Evolutionary conservation across 2,113 vertebrate genomes (phyloP).

Genomic region (Gymnogyps californianus): DNA sequence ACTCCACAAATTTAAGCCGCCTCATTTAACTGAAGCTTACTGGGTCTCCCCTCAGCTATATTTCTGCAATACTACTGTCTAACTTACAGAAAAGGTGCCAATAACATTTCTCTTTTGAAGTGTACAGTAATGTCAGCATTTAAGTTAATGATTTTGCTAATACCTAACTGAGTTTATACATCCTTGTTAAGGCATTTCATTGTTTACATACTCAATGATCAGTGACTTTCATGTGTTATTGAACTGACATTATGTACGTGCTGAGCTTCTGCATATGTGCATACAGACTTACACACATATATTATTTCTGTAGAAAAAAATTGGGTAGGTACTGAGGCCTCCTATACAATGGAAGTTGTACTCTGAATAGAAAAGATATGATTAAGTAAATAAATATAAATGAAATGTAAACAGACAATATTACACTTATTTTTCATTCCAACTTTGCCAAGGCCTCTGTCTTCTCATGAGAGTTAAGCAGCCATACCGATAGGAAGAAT

Average conservation of each 20-base stretch:
- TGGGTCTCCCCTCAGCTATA: not conserved
- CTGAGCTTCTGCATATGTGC: not conserved
- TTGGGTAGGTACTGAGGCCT: not conserved
- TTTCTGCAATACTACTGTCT: not conserved
- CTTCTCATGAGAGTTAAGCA: not conserved
- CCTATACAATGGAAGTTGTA: not conserved
- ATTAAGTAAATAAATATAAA: not conserved
- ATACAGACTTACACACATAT: not conserved
- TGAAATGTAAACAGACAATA: not conserved
- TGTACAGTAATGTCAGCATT: not conserved
- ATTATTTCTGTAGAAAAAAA: not conserved
- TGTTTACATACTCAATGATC: not conserved
- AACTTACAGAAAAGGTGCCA: not conserved
- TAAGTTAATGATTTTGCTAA: not conserved
- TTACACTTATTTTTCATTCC: not conserved
- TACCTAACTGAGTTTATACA: not conserved
- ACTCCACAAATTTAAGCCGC: not conserved
- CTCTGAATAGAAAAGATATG: not conserved
- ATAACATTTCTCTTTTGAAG: not conserved
- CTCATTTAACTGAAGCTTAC: not conserved
- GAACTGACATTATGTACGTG: not conserved
- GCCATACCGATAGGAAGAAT: not conserved
- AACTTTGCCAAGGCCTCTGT: not conserved
- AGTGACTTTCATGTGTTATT: not conserved
- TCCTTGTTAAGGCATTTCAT: not conserved